A percentile compares a stretch with the other conserved stretches of the same genome.
These are phyloP conservation scores for Eulacestoma nigropectus DNA, from an alignment of 2,113 vertebrate species.

Conservation along the genomic window DNA sequence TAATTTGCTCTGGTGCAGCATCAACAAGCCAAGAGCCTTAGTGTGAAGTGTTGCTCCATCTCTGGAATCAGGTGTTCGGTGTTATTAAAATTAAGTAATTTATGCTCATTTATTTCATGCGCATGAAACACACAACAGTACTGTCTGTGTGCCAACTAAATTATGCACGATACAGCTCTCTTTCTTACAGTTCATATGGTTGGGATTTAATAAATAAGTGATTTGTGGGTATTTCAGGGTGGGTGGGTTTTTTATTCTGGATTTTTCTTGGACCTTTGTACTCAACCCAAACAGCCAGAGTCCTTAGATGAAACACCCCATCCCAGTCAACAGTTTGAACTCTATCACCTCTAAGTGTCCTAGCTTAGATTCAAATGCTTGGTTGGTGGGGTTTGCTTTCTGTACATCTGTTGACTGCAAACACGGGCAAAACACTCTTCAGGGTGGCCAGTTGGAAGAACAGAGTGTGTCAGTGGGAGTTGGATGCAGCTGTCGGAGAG, in stretches of 20 bases:
- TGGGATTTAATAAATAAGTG: not conserved
- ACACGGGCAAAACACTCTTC: not conserved
- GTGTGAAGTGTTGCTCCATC: not conserved
- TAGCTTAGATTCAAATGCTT: not conserved
- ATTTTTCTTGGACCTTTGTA: not conserved
- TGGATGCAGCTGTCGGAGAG: not conserved
- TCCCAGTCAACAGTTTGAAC: not conserved
- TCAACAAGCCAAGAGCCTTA: constrained; percentile 2
- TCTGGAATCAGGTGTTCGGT: constrained; percentile 42
- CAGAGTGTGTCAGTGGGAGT: not conserved
- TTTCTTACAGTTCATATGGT: not conserved
- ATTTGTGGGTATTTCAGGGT: not conserved
- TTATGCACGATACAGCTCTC: not conserved
- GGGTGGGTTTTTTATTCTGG: not conserved
- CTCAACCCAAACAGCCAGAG: not conserved
- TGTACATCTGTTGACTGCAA: not conserved
- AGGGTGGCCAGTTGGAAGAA: not conserved
- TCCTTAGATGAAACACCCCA: not conserved
- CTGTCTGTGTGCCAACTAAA: not conserved
- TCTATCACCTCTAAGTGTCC: not conserved
- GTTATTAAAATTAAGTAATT: constrained; percentile 43
- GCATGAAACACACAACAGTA: not conserved
- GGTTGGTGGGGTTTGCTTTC: not conserved
- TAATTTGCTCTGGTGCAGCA: not conserved
- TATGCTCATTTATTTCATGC: constrained; percentile 30